phyloP scores from a whole-genome alignment of 2,113 vertebrate species.

The Megaceryle maxima region DNA sequence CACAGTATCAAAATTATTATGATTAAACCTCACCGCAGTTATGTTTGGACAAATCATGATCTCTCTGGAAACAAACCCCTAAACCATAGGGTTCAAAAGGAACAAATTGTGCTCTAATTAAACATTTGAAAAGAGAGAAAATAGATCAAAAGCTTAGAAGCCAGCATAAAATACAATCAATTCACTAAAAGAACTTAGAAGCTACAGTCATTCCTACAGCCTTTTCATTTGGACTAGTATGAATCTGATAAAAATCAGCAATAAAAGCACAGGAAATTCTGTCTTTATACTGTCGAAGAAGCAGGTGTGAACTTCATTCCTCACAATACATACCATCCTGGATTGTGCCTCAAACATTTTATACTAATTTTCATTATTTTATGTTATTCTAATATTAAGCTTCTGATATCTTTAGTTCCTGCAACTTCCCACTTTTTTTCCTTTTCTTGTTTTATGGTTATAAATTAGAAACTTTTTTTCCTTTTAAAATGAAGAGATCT shows the following conservation, averaged over 20 bases:
- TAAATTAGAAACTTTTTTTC: not conserved
- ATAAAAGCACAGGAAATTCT: not conserved
- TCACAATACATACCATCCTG: not conserved
- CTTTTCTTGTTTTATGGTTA: not conserved
- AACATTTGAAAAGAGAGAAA: not conserved
- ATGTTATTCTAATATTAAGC: not conserved
- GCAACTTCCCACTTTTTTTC: not conserved
- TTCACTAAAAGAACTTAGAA: not conserved
- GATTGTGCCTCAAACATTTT: not conserved
- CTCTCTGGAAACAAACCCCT: not conserved
- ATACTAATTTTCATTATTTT: not conserved
- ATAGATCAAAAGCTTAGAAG: not conserved
- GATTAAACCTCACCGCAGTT: not conserved
- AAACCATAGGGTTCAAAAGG: not conserved
- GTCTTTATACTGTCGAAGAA: not conserved
- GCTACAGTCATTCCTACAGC: not conserved
- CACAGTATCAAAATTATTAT: not conserved
- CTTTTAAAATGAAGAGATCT: not conserved
- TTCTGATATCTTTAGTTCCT: not conserved
- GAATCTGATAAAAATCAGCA: not conserved
- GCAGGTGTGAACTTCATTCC: not conserved
- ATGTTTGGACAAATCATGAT: not conserved
- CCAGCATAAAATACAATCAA: not conserved
- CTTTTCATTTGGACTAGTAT: not conserved
- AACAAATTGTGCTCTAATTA: not conserved